These are phyloP conservation scores for Lamproptera curius DNA, from an alignment of 2,888 invertebrate species.

Conservation along the genomic window DNA sequence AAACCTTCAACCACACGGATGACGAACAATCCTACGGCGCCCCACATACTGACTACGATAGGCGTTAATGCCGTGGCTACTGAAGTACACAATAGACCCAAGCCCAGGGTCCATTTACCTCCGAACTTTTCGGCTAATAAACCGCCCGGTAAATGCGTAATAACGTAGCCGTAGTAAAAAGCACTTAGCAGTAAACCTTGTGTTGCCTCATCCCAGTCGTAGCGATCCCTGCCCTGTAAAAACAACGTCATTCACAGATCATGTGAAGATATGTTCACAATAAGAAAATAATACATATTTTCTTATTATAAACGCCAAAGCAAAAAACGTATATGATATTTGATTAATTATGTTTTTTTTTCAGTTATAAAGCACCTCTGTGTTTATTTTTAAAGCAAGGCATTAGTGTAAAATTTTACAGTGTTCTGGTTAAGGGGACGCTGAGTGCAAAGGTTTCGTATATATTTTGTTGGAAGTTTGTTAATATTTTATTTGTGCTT, in stretches of 20 bases:
- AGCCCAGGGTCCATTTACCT: constrained; percentile 88
- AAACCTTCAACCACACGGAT: constrained; percentile 70
- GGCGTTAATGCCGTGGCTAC: constrained; percentile 89
- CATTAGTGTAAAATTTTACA: too few relatives aligned
- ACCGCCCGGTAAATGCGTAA: constrained; percentile 91
- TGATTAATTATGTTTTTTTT: too few relatives aligned
- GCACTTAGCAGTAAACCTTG: constrained; percentile 88
- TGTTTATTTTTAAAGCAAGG: too few relatives aligned
- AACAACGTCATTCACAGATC: background rate
- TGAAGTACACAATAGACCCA: constrained; percentile 88
- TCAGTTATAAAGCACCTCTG: too few relatives aligned
- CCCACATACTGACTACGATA: constrained; percentile 77
- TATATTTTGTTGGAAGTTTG: too few relatives aligned
- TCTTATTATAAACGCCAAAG: too few relatives aligned
- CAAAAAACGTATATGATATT: too few relatives aligned
- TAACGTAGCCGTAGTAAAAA: constrained; percentile 90
- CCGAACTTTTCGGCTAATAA: constrained; percentile 88
- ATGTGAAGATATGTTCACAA: too few relatives aligned
- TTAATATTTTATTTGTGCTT: too few relatives aligned
- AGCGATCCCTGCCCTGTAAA: constrained; percentile 56
- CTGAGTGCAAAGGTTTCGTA: too few relatives aligned
- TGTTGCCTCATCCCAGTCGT: constrained; percentile 82
- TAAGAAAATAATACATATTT: too few relatives aligned
- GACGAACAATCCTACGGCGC: constrained; percentile 74
- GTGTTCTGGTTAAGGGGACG: too few relatives aligned